Conservation (phyloP, 2,113 vertebrate genomes). For the Neodontobutis hainanensis region DNA sequence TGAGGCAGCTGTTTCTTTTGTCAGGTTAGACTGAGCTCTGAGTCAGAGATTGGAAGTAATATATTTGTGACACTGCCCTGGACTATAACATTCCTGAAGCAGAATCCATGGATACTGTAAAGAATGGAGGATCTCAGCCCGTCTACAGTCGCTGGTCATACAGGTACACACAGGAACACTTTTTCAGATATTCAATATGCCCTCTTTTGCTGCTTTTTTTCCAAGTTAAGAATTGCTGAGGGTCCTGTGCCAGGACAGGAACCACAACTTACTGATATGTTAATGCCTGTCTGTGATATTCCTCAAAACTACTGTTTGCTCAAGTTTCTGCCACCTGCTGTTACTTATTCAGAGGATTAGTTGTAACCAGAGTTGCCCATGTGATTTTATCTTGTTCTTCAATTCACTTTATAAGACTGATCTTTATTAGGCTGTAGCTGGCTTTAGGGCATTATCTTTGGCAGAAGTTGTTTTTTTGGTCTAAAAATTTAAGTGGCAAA, state of each 20-base stretch:
- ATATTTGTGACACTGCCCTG: conserved; percentile 5
- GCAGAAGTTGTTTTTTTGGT: neutral
- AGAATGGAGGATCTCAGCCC: conserved; percentile 66
- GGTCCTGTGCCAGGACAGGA: conserved; percentile 16
- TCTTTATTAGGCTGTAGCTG: neutral
- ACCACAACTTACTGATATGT: conserved; percentile 13
- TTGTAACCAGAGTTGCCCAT: conserved; percentile 64
- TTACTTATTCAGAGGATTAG: conserved; percentile 73
- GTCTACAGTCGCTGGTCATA: conserved; percentile 81
- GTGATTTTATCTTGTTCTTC: neutral
- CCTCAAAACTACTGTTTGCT: conserved; percentile 21
- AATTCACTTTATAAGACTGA: neutral
- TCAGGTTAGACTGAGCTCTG: conserved; percentile 7
- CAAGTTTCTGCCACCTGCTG: conserved; percentile 61
- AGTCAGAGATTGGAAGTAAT: conserved; percentile 7
- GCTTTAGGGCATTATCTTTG: no score
- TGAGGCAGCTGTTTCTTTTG: conserved; percentile 17
- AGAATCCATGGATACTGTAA: conserved; percentile 71
- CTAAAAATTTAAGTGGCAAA: neutral
- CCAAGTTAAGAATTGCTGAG: neutral
- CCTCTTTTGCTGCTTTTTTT: conserved; percentile 10
- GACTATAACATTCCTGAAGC: conserved; percentile 45
- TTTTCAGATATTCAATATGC: neutral
- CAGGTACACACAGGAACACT: conserved; percentile 66
- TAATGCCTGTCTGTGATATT: conserved; percentile 33